Evolutionary conservation across 2,113 vertebrate species (phyloP), one percentile per base, ranked within the genome.

Genomic region (Azemiops feae): DNA sequence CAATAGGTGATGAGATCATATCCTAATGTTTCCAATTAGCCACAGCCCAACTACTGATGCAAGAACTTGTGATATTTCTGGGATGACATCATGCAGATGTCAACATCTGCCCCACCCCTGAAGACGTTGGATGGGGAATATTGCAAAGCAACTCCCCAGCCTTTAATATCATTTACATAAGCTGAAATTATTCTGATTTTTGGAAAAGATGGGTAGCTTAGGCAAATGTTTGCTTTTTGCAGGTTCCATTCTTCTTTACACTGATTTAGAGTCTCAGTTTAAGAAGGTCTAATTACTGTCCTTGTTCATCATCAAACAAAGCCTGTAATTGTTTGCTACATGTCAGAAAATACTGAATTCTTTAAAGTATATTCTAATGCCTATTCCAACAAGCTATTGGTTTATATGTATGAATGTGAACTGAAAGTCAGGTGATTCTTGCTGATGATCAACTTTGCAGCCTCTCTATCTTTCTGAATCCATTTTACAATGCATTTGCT

Each of bases 381-480:
- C 87, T 2, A 86, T 93, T 93, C 93, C 92, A 91, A 95, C 94
- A 96, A 87, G 30, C 90, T 89, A 3, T 52, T 10, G 12, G n/a
- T 74, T 16, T 34, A n/a, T 74, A n/a, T n/a, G 30, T 14, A 14
- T n/a, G 8, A n/a, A 27, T 23, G 88, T 43, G 47, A 11, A 45
- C 43, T 45, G 43, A 45, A 45, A 45, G 43, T 45, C 52, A 53
- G 52, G 14, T 10, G 52, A 12, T 53, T 53, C 52, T 53, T 53
- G 10, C 52, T 53, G 11, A 53, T 53, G 9, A 53, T 53, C 52
- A 53, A 3, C 52, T 53, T 53, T 53, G 52, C 52, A 10, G 14
- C 52, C 52, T 53, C 9, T 12, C 52, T 12, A 53, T 53, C 52
- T 53, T 53, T 53, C 52, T 53, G 52, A 53, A 53, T 14, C 52